These are phyloP conservation scores for Cnemophilus loriae DNA, from an alignment of 2,113 vertebrate genomes.

Conservation along the genomic window DNA sequence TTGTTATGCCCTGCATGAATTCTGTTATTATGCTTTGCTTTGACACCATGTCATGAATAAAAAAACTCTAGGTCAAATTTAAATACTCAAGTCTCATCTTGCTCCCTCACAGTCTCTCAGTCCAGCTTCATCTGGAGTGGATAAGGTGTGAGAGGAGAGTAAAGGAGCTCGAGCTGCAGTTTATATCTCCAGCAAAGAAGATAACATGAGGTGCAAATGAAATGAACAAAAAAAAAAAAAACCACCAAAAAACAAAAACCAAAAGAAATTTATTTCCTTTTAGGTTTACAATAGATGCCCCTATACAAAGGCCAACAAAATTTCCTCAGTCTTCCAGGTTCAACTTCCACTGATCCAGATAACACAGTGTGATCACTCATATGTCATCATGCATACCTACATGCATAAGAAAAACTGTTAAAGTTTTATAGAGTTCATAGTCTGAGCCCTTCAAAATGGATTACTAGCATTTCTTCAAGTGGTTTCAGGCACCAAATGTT, in stretches of 20 bases:
- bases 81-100: not conserved
- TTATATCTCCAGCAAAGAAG: not conserved
- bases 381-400: not conserved
- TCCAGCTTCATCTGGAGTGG: not conserved
- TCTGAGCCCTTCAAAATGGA: not conserved
- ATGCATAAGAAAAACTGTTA: not conserved
- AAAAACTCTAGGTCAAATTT: not conserved
- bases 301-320: not conserved
- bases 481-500: slow-evolving; percentile 1
- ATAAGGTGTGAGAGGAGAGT: not conserved
- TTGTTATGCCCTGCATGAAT: not conserved
- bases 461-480: not conserved
- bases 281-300: not conserved
- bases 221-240: not conserved
- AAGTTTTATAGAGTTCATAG: not conserved
- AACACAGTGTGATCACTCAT: not conserved
- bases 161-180: not conserved
- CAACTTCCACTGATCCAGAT: not conserved
- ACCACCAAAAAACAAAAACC: not conserved
- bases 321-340: not conserved
- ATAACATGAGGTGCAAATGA: not conserved
- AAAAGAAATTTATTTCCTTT: not conserved
- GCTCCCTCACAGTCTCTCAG: not conserved
- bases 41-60: not conserved
- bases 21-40: not conserved